These are phyloP conservation scores for Macaca nemestrina DNA, from an alignment of 2,113 vertebrate species.

Conservation along the genomic window DNA sequence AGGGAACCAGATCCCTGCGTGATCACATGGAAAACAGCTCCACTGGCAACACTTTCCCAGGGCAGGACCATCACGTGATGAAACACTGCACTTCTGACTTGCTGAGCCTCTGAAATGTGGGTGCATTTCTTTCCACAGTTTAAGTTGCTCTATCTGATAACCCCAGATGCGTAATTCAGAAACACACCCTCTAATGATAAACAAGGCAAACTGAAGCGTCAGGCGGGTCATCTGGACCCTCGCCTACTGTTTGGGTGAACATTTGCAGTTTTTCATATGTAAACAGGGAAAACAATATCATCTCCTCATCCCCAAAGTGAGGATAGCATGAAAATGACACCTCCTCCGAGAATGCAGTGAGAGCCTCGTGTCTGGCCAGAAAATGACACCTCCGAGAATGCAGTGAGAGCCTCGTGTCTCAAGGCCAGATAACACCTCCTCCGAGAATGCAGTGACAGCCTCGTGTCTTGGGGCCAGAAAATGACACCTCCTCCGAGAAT, in stretches of 20 bases:
- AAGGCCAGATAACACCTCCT: too few species aligned
- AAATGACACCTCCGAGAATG: too few species aligned
- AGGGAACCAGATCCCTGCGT: fast-evolving
- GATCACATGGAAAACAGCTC: fast-evolving
- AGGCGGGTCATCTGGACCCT: too few species aligned
- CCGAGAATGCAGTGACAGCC: too few species aligned
- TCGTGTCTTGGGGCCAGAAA: too few species aligned
- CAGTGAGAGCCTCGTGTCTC: too few species aligned
- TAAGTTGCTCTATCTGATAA: too few species aligned
- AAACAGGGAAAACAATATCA: not conserved
- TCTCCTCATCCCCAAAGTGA: not conserved
- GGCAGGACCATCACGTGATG: fast-evolving
- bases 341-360: too few species aligned
- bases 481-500: too few species aligned
- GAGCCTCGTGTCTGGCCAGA: too few species aligned
- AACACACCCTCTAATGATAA: not conserved
- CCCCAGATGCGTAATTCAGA: not conserved
- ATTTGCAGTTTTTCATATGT: not conserved
- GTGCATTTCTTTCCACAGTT: not conserved
- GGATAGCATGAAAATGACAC: not conserved
- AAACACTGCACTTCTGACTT: fast-evolving
- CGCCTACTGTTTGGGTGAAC: too few species aligned
- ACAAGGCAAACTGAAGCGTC: not conserved
- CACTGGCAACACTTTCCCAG: fast-evolving
- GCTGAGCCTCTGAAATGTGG: fast-evolving